These are phyloP conservation scores for Exaiptasia diaphana DNA, from an alignment of 64 coral and sea anemone genomes.

Conservation along the genomic window DNA sequence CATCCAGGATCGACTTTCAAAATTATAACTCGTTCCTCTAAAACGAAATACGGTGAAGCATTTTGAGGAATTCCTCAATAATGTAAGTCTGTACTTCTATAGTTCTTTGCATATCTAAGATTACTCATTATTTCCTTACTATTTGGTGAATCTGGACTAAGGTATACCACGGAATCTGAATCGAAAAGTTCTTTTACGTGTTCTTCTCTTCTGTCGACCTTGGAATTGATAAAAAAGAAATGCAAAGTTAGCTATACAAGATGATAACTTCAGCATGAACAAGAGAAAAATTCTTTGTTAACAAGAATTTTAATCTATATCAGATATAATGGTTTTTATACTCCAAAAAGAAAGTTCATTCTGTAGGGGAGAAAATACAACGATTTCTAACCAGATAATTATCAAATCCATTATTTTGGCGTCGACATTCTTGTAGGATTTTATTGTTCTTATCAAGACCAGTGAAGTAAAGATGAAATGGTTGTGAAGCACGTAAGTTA, in stretches of 20 bases:
- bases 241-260: background rate
- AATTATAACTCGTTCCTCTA: no score
- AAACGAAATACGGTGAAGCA: no score
- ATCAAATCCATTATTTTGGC: slow-evolving; percentile 30
- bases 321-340: no score
- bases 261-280: no score
- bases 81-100: no score
- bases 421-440: slow-evolving; percentile 34
- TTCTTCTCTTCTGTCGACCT: slow-evolving; percentile 15
- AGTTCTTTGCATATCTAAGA: no score
- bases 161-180: slow-evolving; percentile 8
- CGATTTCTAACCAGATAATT: slow-evolving; percentile 30
- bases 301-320: no score
- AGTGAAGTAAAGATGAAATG: slow-evolving; percentile 42
- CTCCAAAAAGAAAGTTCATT: no score
- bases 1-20: no score
- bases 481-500: slow-evolving; percentile 31
- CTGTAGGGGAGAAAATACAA: background rate
- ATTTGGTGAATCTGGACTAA: slow-evolving; percentile 52
- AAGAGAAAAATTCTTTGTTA: no score
- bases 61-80: no score
- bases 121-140: background rate
- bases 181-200: slow-evolving; percentile 22
- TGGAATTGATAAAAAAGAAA: background rate
- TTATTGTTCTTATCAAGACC: slow-evolving; percentile 17